Evolutionary conservation across 1,140 invertebrate genomes (phyloP).

Genomic region (Platorchestia sp.): DNA sequence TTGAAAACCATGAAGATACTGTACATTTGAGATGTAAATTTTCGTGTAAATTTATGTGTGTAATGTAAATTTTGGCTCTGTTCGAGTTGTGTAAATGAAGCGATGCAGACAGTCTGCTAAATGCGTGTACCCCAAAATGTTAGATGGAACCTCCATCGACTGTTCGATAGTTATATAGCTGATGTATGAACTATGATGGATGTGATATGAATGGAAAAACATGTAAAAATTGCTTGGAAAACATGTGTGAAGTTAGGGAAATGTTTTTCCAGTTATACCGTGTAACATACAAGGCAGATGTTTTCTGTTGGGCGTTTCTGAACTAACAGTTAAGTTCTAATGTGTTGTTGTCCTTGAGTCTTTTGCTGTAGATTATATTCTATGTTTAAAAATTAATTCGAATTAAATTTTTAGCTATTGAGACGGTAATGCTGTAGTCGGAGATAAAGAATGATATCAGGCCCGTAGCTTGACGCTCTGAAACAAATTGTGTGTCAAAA

Average conservation of each 20-base stretch:
- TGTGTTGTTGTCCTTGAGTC: not conserved
- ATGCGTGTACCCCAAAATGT: not conserved
- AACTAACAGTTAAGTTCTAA: not conserved
- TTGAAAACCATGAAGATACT: not conserved
- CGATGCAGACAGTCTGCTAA: not conserved
- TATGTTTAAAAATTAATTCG: not conserved
- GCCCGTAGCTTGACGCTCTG: too few relatives aligned
- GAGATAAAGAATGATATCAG: too few relatives aligned
- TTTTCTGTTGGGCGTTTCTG: not conserved
- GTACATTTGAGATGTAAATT: too few relatives aligned
- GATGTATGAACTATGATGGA: not conserved
- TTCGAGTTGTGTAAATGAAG: not conserved
- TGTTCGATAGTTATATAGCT: not conserved
- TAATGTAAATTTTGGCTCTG: not conserved
- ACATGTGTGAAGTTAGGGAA: not conserved
- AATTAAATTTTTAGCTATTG: too few relatives aligned
- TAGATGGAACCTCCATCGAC: not conserved
- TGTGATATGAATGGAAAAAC: not conserved
- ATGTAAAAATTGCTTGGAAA: not conserved
- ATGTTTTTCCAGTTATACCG: not conserved
- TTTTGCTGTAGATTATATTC: not conserved
- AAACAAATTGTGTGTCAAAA: too few relatives aligned
- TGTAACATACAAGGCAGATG: not conserved
- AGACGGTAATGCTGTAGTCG: too few relatives aligned
- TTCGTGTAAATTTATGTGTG: not conserved